Evolutionary conservation across 1,140 invertebrate genomes (phyloP).

Genomic region (Drosophila guanche): DNA sequence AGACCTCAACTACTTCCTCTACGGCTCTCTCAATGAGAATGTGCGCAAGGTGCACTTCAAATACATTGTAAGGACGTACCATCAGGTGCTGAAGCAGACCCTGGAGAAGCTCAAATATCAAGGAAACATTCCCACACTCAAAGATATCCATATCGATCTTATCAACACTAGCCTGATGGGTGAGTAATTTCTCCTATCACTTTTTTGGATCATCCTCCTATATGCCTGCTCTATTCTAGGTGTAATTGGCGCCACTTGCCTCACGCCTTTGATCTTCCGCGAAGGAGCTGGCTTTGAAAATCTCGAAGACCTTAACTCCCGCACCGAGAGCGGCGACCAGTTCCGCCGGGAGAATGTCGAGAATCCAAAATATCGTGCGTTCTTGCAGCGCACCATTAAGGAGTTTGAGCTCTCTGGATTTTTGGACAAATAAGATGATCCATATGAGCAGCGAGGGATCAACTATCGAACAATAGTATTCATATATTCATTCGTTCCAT

Average conservation of each 20-base stretch:
- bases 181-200: constrained; percentile 5
- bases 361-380: constrained; percentile 79
- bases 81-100: constrained; percentile 72
- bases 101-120: constrained; percentile 69
- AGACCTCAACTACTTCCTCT: constrained; percentile 86
- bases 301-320: constrained; percentile 68
- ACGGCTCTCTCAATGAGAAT: constrained; percentile 85
- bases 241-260: constrained; percentile 79
- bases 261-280: constrained; percentile 76
- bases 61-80: constrained; percentile 85
- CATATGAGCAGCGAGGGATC: no score
- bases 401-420: constrained; percentile 79
- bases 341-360: constrained; percentile 76
- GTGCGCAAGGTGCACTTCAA: constrained; percentile 85
- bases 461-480: constrained; percentile 19
- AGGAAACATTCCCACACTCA: constrained; percentile 71
- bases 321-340: constrained; percentile 68
- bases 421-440: constrained; percentile 59
- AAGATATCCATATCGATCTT: constrained; percentile 77
- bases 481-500: neutral
- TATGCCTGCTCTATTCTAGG: constrained; percentile 50
- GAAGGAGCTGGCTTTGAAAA: constrained; percentile 66
- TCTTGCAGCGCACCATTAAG: constrained; percentile 75
- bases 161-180: constrained; percentile 78
- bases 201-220: no score